Evolutionary conservation across 2,113 vertebrate species (phyloP), one percentile per base, ranked within the genome.

Genomic region (Naja naja): DNA sequence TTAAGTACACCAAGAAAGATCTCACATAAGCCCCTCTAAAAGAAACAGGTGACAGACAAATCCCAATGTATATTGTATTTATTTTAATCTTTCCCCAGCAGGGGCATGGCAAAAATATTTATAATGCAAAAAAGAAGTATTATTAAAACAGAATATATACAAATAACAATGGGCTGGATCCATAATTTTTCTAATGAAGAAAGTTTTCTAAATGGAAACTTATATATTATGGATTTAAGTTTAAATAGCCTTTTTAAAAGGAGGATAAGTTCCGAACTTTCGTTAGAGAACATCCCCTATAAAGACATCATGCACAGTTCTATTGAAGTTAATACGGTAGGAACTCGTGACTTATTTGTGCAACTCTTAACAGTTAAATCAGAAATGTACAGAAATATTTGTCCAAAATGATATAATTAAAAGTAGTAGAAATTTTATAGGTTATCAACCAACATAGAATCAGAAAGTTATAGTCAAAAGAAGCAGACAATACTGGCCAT

Each of bases 381-480:
- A 12, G 9, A 22, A n/a, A 18, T 89, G 3, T 23, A 53, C 34
- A 55, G 30, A 47, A 23, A 56, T 12, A 90, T 90, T 60, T 86
- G n/a, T 86, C 54, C 85, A 85, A 92, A 85, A 86, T 39, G 8
- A 52, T 23, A 34, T 34, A 47, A 93, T 58, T 93, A 93, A 49
- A 85, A 54, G 39, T 85, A 34, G 11, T 55, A 45, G 93, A 53
- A 96, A 92, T 92, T 93, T 95, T 94, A 86, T 30, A 92, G 93
- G 39, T 94, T 34, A 88, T 90, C 85, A 94, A 54, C 87, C 87
- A 95, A n/a, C 92, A 92, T 47, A 95, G 95, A 96, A 96, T 9
- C 95, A 96, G 92, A 94, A 94, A 92, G 91, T 23, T 94, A 94
- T 89, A 95, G 95, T 92, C 96, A 96, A 96, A 53, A 95, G 49